phyloP scores from a whole-genome alignment of 2,888 invertebrate genomes.

The Venustoraphidia nigricollis region DNA sequence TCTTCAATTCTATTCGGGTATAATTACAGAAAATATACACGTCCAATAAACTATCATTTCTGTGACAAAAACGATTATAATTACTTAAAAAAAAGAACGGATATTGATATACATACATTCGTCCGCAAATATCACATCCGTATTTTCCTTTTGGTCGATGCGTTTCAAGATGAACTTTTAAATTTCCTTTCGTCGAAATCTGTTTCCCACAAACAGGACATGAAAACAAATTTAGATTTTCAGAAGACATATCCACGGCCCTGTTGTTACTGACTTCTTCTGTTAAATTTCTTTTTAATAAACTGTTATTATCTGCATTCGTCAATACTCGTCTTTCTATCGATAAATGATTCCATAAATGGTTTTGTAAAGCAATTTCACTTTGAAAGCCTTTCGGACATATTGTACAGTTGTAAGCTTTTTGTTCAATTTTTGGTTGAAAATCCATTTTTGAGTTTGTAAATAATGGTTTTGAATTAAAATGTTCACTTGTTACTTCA shows the following conservation, averaged over 20 bases:
- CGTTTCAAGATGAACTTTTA: conserved; percentile 46
- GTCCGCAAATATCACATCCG: conserved; percentile 45
- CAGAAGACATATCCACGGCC: conserved; percentile 18
- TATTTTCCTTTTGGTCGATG: conserved; percentile 47
- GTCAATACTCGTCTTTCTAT: conserved; percentile 20
- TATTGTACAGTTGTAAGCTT: conserved; percentile 37
- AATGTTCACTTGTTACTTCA: too few relatives aligned
- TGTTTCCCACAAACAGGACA: conserved; percentile 45
- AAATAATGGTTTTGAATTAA: too few relatives aligned
- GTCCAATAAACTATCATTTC: too few relatives aligned
- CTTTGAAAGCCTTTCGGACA: conserved; percentile 39
- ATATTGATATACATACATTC: conserved; percentile 39
- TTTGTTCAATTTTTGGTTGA: conserved; percentile 15
- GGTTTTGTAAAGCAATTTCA: conserved; percentile 43
- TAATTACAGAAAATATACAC: too few relatives aligned
- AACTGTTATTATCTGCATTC: conserved; percentile 11
- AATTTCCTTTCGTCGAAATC: conserved; percentile 44
- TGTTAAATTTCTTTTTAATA: conserved; percentile 6
- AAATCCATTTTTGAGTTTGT: conserved; percentile 2
- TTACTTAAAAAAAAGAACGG: neutral
- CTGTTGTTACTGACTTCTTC: conserved; percentile 12
- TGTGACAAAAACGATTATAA: conserved; percentile 3
- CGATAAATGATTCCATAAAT: conserved; percentile 40
- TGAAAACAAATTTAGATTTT: conserved; percentile 18
- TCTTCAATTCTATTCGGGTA: too few relatives aligned